Evolutionary conservation across 2,888 invertebrate genomes (phyloP), one percentile per base, ranked within the genome.

Genomic region (Drosophila incognita): DNA sequence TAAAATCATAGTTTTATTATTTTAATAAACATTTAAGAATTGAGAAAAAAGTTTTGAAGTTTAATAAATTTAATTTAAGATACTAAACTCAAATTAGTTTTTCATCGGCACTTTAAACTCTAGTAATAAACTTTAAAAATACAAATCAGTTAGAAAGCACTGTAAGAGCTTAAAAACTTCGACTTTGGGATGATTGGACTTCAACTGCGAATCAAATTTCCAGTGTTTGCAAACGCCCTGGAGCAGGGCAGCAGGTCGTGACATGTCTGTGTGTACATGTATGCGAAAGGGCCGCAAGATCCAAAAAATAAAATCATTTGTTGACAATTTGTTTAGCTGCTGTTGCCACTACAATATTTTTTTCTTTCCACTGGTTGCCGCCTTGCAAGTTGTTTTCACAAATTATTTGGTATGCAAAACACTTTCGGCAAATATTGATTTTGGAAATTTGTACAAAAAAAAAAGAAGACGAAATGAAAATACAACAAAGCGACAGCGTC

Each of bases 351-450:
- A 85, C 89, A 85, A 85, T 79, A 87, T 79, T 68, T 81, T 61
- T 57, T 36, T 27, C 27, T 18, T 36, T 11, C 35, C 10, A 7
- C 31, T n/a, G 46, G 46, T 46, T 64, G 40, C 38, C 51, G 69
- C 58, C 74, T 80, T 81, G 70, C 82, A 83, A 86, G 82, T 86
- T 82, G 76, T 82, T 81, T 82, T 86, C 75, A 60, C 74, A 84
- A 88, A 88, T 87, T 88, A 90, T 91, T 90, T 90, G 80, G 82
- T 81, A 91, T 90, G 90, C 90, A 90, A 87, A 91, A 90, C 90
- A 90, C 91, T 91, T 90, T 91, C 90, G 87, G 86, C 87, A 90
- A 90, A 90, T 90, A 90, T 90, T 90, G 90, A 90, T 90, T 90
- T 87, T 85, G 87, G 81, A 90, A 90, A 90, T 90, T 90, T 91